These are phyloP conservation scores for Chaetoderma sp. DNA, from an alignment of 2,888 invertebrate genomes.

Conservation along the genomic window DNA sequence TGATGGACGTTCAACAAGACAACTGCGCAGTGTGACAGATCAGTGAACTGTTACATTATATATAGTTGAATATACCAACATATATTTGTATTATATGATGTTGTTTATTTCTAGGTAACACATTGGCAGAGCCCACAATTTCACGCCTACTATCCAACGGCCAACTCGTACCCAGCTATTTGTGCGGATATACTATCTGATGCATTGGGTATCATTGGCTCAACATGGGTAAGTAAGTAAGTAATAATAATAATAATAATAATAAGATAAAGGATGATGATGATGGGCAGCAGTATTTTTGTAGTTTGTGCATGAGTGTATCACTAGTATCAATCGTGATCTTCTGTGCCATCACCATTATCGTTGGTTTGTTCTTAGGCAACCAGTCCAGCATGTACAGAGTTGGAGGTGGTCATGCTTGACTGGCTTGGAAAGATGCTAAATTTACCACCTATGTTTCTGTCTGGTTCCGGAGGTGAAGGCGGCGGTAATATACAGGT, in stretches of 20 bases:
- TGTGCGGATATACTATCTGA: constrained; percentile 83
- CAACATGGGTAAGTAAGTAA: constrained; percentile 92
- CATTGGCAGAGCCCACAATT: constrained; percentile 94
- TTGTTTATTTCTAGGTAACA: constrained; percentile 75
- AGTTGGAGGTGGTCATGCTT: constrained; percentile 93
- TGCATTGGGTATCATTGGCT: constrained; percentile 87
- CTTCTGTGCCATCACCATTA: too few relatives aligned
- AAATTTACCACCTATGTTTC: constrained; percentile 85
- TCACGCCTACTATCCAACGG: constrained; percentile 80
- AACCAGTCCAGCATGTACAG: constrained; percentile 94
- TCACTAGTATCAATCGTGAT: too few relatives aligned
- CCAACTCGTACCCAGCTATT: constrained; percentile 84
- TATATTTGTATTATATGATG: too few relatives aligned
- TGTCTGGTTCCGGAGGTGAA: constrained; percentile 68
- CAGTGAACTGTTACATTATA: too few relatives aligned
- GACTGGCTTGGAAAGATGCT: constrained; percentile 97
- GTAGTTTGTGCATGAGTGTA: too few relatives aligned
- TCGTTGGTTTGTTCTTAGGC: too few relatives aligned
- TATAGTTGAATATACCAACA: too few relatives aligned
- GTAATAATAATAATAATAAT: too few relatives aligned
- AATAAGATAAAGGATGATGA: too few relatives aligned
- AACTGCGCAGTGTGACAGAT: too few relatives aligned
- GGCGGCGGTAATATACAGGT: constrained; percentile 61
- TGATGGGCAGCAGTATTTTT: too few relatives aligned
- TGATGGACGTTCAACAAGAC: too few relatives aligned